Percentiles rank a stretch among this genome's conserved stretches.
Conservation (phyloP, 2,888 invertebrate genomes). For the Polylopha cassiicola region DNA sequence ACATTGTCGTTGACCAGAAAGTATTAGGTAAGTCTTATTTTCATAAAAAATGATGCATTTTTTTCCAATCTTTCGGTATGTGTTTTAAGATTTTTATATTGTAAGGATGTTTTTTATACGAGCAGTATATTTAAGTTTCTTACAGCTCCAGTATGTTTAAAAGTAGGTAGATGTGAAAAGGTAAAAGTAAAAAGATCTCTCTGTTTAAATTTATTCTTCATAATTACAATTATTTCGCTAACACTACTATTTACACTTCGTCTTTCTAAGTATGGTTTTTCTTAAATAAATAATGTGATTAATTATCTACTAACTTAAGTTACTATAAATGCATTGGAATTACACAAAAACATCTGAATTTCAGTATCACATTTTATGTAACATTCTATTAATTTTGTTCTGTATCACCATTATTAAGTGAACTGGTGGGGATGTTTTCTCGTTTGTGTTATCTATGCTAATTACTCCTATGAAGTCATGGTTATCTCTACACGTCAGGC, state of each 20-base stretch:
- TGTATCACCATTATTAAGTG: constrained; percentile 18
- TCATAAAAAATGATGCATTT: too few relatives aligned
- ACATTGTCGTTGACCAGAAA: constrained; percentile 90
- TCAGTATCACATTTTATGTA: constrained; percentile 70
- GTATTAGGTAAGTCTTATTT: constrained; percentile 90
- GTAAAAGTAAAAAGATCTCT: too few relatives aligned
- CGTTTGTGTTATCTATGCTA: constrained; percentile 21
- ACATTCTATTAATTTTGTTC: constrained; percentile 35
- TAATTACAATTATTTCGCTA: constrained; percentile 72
- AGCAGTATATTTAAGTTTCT: too few relatives aligned
- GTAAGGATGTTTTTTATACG: too few relatives aligned
- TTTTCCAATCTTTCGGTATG: too few relatives aligned
- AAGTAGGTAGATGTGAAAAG: too few relatives aligned
- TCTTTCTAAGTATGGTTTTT: constrained; percentile 55
- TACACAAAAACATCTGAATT: constrained; percentile 55
- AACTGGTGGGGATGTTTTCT: constrained; percentile 49
- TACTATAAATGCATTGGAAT: constrained; percentile 65
- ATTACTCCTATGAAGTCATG: constrained; percentile 38
- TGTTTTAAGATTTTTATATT: too few relatives aligned
- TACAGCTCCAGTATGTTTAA: too few relatives aligned
- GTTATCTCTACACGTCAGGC: constrained; percentile 54
- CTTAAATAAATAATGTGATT: constrained; percentile 59
- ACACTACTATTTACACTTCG: constrained; percentile 67
- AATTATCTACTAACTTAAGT: constrained; percentile 38
- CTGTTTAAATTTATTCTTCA: constrained; percentile 52